Evolutionary conservation across 2,113 vertebrate species (phyloP).

Genomic region (Archocentrus centrarchus): DNA sequence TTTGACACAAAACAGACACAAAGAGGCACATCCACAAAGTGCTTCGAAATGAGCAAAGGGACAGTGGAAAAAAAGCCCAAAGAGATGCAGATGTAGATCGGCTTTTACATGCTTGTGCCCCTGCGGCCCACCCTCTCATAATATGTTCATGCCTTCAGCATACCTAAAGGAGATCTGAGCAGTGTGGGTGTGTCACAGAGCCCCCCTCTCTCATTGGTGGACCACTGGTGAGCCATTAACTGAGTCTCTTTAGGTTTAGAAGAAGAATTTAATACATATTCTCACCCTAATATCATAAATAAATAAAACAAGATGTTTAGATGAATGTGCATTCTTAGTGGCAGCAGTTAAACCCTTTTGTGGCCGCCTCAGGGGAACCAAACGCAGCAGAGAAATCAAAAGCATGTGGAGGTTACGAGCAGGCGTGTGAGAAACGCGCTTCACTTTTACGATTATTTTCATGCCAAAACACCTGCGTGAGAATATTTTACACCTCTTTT

Average conservation of each 20-base stretch:
- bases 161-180: constrained; percentile 13
- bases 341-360: background rate
- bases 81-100: background rate
- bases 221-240: constrained; percentile 3
- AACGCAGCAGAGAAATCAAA: constrained; percentile 20
- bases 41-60: background rate
- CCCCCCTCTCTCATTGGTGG: constrained; percentile 49
- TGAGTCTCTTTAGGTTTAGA: background rate
- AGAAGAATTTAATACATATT: background rate
- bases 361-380: background rate
- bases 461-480: constrained; percentile 21
- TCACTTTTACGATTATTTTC: constrained; percentile 18
- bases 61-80: background rate
- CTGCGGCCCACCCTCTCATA: constrained; percentile 3
- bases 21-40: background rate
- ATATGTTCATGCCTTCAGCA: background rate
- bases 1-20: background rate
- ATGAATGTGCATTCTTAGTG: background rate
- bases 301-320: constrained; percentile 42
- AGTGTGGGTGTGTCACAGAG: constrained; percentile 54
- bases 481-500: background rate
- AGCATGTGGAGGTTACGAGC: background rate
- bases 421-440: background rate
- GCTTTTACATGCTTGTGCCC: background rate
- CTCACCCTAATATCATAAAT: background rate